phyloP scores from a whole-genome alignment of 2,797 vertebrate genomes.

The Gymnocypris eckloni region DNA sequence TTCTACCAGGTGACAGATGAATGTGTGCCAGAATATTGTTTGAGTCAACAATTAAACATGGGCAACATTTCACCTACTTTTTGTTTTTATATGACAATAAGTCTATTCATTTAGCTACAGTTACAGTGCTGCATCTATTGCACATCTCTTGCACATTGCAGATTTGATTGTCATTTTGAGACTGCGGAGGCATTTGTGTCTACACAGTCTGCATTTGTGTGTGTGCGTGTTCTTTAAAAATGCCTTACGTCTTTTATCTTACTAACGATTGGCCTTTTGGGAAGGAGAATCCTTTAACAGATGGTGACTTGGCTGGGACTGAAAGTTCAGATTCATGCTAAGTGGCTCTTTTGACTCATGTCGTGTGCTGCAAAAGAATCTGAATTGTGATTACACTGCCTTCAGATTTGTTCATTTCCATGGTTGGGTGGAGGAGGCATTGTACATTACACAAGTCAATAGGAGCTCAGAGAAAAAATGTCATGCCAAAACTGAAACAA shows the following conservation, averaged over 20 bases:
- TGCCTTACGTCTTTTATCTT: not conserved
- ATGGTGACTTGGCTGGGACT: not conserved
- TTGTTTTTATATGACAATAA: not conserved
- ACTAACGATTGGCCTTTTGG: not conserved
- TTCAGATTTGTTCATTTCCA: not conserved
- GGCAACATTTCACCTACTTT: not conserved
- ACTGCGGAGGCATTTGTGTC: too few species aligned
- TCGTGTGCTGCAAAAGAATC: not conserved
- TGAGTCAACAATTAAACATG: not conserved
- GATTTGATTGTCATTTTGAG: not conserved
- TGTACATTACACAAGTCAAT: too few species aligned
- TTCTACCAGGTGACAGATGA: not conserved
- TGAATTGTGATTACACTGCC: not conserved
- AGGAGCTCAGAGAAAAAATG: not conserved
- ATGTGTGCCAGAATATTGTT: not conserved
- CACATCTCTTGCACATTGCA: not conserved
- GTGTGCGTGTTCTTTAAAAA: not conserved
- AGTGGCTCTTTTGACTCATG: not conserved
- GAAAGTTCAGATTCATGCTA: slow-evolving; percentile 12
- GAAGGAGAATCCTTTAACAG: not conserved
- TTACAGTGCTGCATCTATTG: not conserved
- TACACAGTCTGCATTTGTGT: not conserved
- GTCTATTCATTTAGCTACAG: not conserved
- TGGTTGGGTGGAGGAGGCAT: not conserved
- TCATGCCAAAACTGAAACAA: not conserved